Evolutionary conservation across 1,140 invertebrate species (phyloP), one percentile per base, ranked within the genome.

Genomic region (Lepidurus packardi): DNA sequence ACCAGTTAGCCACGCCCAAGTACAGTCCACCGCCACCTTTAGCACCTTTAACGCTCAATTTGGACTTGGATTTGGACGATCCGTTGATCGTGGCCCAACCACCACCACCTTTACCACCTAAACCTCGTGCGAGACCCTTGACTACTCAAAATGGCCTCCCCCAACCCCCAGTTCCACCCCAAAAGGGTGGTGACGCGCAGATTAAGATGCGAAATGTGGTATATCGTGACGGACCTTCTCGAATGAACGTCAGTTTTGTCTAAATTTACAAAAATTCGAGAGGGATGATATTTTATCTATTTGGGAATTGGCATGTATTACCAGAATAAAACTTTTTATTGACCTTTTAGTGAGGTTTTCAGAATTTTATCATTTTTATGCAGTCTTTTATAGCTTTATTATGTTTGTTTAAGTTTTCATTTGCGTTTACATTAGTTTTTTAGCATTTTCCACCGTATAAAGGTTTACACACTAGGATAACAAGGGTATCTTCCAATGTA

Each of bases 31-130:
- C 79, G 34, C 78, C 76, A 10, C 74, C 43, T 43, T 74, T 53
- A 43, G 47, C 76, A n/a, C 76, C 76, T 73, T 73, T 77, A 16
- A 73, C 79, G 10, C 73, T 77, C 3, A 45, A 77, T 11, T 44
- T 77, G 25, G 76, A 77, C 76, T 73, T 80, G 42, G 75, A 80
- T 77, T 53, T 80, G 42, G 79, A 80, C 43, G 79, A 80, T 43
- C 79, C 79, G 1, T 73, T 80, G 43, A 44, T 73, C 21, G 77
- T 42, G 5, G 73, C 79, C 43, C 77, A 73, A 13, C 21, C 75
- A 16, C 79, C 79, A 24, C 79, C 79, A 2, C 79, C 79, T 77
- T 73, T 80, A 44, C 79, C 79, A 11, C 79, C 79, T 41, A 80
- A 80, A 77, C 79, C 79, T 0, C 44, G 78, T 9, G 75, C 74